A percentile compares a stretch with the other conserved stretches of the same genome.
Evolutionary conservation across 1,140 invertebrate species (phyloP).

Genomic region (Pollicipes pollicipes): DNA sequence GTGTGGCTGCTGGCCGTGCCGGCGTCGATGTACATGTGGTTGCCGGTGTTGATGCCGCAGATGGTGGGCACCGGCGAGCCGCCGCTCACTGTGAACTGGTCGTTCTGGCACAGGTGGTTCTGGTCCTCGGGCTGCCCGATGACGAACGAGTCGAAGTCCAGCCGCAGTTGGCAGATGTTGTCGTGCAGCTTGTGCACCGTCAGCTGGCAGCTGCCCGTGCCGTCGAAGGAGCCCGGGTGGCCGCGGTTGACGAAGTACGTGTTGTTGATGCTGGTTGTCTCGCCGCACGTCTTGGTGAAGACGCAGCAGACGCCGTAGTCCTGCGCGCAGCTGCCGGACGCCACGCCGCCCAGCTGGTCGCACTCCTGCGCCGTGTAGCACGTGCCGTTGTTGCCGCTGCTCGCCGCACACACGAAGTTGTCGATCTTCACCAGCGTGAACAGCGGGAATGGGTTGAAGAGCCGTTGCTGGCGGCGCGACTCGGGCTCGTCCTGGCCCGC

Average conservation of each 20-base stretch:
- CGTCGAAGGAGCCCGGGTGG: neutral
- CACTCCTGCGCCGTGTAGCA: conserved; percentile 37
- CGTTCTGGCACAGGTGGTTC: neutral
- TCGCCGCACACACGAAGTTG: neutral
- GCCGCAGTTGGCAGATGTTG: conserved; percentile 3
- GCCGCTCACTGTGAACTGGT: neutral
- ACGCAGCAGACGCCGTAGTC: conserved; percentile 24
- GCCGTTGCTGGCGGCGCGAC: neutral
- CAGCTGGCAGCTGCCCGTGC: neutral
- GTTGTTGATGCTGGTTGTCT: neutral
- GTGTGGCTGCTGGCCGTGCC: conserved; percentile 3
- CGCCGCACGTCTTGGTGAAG: neutral
- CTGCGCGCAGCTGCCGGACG: conserved; percentile 19
- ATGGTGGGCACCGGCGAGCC: conserved; percentile 46
- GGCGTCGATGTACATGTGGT: conserved; percentile 35
- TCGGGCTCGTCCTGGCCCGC: neutral
- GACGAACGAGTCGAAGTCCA: neutral
- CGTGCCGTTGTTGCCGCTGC: conserved; percentile 36
- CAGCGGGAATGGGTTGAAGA: neutral
- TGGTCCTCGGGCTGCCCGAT: neutral
- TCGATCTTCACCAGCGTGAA: neutral
- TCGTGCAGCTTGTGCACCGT: neutral
- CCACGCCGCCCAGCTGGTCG: conserved; percentile 18
- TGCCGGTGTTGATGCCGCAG: conserved; percentile 57
- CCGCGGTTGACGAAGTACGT: neutral